A percentile compares a stretch with the other conserved stretches of the same genome.
Conservation (phyloP, 2,113 vertebrate species). For the Alethe castanea region DNA sequence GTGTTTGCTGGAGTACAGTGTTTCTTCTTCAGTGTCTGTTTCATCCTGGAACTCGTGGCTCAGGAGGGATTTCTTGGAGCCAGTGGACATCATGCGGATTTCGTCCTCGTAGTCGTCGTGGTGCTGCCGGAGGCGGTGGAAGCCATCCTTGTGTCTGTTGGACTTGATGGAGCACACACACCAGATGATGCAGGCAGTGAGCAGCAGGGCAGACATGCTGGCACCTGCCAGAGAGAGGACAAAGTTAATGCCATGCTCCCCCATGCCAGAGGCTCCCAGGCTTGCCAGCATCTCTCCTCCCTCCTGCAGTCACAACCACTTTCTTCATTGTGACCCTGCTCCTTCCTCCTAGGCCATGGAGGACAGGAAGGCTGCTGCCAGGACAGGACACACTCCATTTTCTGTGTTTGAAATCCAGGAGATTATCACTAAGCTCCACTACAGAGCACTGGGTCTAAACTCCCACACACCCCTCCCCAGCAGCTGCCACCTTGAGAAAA, state of each 20-base stretch:
- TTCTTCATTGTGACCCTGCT: neutral
- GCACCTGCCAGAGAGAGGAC: slow-evolving; percentile 78
- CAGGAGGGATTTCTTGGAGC: slow-evolving; percentile 95
- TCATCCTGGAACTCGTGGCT: slow-evolving; percentile 98
- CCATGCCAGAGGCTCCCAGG: neutral
- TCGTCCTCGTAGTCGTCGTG: slow-evolving; percentile 94
- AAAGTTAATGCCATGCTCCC: neutral
- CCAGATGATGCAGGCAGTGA: slow-evolving; percentile 96
- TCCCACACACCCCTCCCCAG: neutral
- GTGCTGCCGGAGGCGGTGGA: slow-evolving; percentile 93
- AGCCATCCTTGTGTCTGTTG: slow-evolving; percentile 95
- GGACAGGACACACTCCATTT: neutral
- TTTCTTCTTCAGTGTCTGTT: slow-evolving; percentile 96
- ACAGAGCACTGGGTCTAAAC: neutral
- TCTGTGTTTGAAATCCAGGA: neutral
- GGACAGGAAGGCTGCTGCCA: neutral
- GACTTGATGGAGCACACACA: slow-evolving; percentile 95
- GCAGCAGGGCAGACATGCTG: slow-evolving; percentile 90
- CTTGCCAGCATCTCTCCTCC: neutral
- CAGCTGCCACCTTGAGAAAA: neutral
- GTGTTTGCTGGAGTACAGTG: slow-evolving; percentile 94
- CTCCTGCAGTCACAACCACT: neutral
- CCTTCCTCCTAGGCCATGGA: neutral
- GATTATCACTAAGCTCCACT: neutral
- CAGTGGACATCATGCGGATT: slow-evolving; percentile 90